Conservation (phyloP, 2,888 invertebrate genomes). For the Sinotaia quadrata region DNA sequence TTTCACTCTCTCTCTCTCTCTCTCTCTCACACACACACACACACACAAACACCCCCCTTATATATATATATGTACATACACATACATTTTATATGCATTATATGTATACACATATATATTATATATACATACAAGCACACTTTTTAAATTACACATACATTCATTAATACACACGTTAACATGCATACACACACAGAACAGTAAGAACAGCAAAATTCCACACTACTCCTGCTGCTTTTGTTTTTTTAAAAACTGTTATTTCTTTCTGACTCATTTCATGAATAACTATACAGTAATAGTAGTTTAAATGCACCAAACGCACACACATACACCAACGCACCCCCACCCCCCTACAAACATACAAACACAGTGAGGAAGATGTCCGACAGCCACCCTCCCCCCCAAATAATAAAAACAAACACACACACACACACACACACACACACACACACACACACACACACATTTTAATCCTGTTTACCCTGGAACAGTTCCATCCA, state of each 20-base stretch:
- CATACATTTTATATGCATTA: no score
- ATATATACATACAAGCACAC: neutral
- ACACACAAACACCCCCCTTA: slow-evolving; percentile 6
- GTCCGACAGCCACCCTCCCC: neutral
- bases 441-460: slow-evolving; percentile 9
- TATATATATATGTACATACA: no score
- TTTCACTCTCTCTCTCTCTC: neutral
- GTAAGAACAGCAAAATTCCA: neutral
- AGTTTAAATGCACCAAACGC: no score
- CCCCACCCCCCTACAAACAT: no score
- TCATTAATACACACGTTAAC: slow-evolving; percentile 9
- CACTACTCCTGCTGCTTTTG: neutral
- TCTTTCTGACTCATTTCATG: no score
- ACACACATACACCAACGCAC: no score
- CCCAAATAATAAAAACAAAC: neutral
- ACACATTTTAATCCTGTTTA: no score
- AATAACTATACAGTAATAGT: no score
- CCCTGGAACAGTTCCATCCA: no score
- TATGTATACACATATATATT: neutral
- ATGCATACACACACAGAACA: neutral
- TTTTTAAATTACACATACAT: neutral
- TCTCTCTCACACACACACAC: slow-evolving; percentile 2
- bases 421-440: slow-evolving; percentile 5
- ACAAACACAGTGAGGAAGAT: no score
- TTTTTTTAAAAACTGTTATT: no score